A percentile compares a stretch with the other conserved stretches of the same genome.
These are phyloP conservation scores for Phrynosoma blainvillii DNA, from an alignment of 2,113 vertebrate genomes.

Conservation along the genomic window DNA sequence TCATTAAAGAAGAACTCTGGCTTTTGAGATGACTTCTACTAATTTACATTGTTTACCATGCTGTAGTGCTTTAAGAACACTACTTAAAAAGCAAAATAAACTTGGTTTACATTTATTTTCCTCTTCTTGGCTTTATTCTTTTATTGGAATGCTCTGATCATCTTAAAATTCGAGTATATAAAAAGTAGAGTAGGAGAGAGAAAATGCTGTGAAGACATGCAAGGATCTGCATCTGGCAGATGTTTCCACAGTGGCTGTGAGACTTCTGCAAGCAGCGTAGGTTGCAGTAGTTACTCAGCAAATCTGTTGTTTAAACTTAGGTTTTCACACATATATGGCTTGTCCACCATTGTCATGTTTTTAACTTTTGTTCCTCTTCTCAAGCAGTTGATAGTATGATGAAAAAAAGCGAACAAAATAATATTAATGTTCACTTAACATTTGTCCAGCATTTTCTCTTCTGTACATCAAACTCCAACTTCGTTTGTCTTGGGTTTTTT, in stretches of 20 bases:
- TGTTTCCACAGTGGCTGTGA: background rate
- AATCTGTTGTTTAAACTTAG: background rate
- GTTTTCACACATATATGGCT: background rate
- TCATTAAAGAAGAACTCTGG: conserved; percentile 90
- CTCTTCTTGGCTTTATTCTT: conserved; percentile 71
- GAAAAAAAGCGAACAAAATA: conserved; percentile 42
- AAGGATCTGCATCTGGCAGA: conserved; percentile 43
- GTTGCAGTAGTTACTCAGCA: background rate
- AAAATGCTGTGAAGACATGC: conserved; percentile 42
- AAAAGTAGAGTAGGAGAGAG: background rate
- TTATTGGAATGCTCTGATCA: conserved; percentile 70
- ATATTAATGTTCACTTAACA: conserved; percentile 26
- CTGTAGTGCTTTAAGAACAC: conserved; percentile 98
- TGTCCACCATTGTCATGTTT: conserved; percentile 47
- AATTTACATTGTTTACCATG: conserved; percentile 99
- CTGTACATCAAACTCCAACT: background rate
- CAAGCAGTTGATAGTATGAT: conserved; percentile 29
- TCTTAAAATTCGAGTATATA: conserved; percentile 39
- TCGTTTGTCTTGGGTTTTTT: background rate
- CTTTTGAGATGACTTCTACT: conserved; percentile 96
- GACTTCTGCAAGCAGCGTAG: background rate
- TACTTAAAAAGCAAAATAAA: conserved; percentile 96
- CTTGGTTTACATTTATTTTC: conserved; percentile 98
- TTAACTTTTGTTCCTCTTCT: conserved; percentile 59
- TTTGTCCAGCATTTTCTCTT: conserved; percentile 28